Evolutionary conservation across 2,113 vertebrate species (phyloP).

Genomic region (Ictalurus furcatus): DNA sequence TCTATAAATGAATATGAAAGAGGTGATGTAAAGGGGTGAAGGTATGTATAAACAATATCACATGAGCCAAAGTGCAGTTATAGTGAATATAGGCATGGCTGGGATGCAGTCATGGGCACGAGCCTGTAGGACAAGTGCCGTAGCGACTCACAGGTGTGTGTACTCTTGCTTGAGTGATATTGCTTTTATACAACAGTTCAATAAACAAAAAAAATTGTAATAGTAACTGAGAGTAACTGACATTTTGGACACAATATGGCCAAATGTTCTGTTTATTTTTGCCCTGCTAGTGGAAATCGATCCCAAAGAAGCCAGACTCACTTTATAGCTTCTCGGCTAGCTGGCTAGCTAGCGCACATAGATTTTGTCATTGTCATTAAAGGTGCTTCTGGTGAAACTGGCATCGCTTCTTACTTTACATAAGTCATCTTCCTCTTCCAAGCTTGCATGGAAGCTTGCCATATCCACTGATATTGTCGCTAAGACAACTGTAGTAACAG

Average conservation of each 20-base stretch:
- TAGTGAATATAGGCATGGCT: background rate
- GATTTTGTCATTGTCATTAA: background rate
- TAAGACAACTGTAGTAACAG: background rate
- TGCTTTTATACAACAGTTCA: background rate
- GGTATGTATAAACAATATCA: background rate
- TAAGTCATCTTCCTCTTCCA: background rate
- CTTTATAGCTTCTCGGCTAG: background rate
- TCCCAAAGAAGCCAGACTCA: background rate
- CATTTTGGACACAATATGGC: background rate
- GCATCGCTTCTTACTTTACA: background rate
- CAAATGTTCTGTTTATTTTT: background rate
- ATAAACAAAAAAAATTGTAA: background rate
- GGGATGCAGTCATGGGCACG: background rate
- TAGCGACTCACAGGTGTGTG: background rate
- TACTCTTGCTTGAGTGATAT: background rate
- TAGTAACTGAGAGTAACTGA: background rate
- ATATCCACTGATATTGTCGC: background rate
- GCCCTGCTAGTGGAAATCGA: background rate
- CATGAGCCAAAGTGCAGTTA: background rate
- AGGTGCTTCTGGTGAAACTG: background rate
- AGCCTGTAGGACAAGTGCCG: background rate
- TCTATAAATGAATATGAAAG: constrained; percentile 60
- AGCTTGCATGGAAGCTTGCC: background rate
- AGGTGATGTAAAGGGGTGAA: background rate
- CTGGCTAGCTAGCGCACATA: background rate